These are phyloP conservation scores for Epinephelus moara DNA, from an alignment of 2,113 vertebrate species.

Conservation along the genomic window DNA sequence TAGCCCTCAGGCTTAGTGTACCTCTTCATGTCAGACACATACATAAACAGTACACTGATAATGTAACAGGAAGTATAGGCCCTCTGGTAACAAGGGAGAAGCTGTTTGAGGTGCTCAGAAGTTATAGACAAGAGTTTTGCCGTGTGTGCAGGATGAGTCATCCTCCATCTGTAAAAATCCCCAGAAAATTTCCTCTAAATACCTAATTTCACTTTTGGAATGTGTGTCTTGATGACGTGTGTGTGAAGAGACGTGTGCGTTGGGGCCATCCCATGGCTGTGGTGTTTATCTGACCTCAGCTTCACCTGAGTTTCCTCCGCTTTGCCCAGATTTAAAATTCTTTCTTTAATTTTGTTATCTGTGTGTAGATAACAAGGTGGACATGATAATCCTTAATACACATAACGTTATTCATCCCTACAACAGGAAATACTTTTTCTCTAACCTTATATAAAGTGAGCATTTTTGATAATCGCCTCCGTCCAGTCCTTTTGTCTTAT, in stretches of 20 bases:
- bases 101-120: neutral
- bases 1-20: neutral
- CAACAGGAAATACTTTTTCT: no score
- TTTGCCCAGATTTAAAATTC: no score
- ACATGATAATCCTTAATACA: no score
- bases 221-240: no score
- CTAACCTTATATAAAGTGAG: no score
- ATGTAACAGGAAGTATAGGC: neutral
- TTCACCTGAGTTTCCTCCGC: neutral
- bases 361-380: no score
- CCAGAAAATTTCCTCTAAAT: no score
- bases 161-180: neutral
- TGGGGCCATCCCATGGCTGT: neutral
- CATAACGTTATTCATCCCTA: no score
- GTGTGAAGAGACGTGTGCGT: neutral
- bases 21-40: slow-evolving; percentile 7
- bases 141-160: neutral
- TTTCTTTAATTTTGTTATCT: no score
- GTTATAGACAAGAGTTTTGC: neutral
- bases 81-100: neutral
- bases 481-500: no score
- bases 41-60: neutral
- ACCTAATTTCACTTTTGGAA: no score
- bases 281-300: neutral
- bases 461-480: no score